Evolutionary conservation across 2,113 vertebrate genomes (phyloP).

Genomic region (Arothron firmamentum): DNA sequence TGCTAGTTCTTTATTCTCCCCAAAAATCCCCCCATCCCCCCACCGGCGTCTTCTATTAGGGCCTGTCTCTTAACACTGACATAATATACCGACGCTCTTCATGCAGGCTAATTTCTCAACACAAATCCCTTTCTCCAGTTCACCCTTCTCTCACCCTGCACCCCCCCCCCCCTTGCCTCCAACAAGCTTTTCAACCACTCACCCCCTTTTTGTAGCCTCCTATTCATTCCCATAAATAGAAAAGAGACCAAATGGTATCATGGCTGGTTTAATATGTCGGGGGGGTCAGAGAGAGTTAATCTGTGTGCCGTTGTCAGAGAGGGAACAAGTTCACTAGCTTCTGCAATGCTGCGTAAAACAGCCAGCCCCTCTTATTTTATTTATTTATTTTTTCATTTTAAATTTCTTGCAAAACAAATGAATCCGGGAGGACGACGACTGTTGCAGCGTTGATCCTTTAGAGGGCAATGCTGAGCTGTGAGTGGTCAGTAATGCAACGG

Average conservation of each 20-base stretch:
- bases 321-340: constrained; percentile 24
- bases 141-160: constrained; percentile 54
- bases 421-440: not conserved
- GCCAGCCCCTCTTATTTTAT: not conserved
- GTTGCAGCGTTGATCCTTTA: constrained; percentile 34
- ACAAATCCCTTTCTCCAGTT: constrained; percentile 59
- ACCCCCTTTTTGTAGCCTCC: constrained; percentile 31
- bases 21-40: constrained; percentile 40
- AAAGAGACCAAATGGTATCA: constrained; percentile 56
- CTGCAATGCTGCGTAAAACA: constrained; percentile 2
- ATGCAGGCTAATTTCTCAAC: constrained; percentile 72
- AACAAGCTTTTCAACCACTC: constrained; percentile 39
- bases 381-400: not conserved
- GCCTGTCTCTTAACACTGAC: constrained; percentile 60
- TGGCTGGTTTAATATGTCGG: constrained; percentile 54
- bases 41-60: constrained; percentile 23
- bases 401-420: not conserved
- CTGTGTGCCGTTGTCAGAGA: not conserved
- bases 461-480: constrained; percentile 58
- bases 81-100: constrained; percentile 73
- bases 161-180: constrained; percentile 12
- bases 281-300: constrained; percentile 47
- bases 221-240: constrained; percentile 56
- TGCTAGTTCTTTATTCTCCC: constrained; percentile 59
- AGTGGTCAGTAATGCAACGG: constrained; percentile 13